These are phyloP conservation scores for Pelusios castaneus DNA, from an alignment of 2,113 vertebrate genomes.

Conservation along the genomic window DNA sequence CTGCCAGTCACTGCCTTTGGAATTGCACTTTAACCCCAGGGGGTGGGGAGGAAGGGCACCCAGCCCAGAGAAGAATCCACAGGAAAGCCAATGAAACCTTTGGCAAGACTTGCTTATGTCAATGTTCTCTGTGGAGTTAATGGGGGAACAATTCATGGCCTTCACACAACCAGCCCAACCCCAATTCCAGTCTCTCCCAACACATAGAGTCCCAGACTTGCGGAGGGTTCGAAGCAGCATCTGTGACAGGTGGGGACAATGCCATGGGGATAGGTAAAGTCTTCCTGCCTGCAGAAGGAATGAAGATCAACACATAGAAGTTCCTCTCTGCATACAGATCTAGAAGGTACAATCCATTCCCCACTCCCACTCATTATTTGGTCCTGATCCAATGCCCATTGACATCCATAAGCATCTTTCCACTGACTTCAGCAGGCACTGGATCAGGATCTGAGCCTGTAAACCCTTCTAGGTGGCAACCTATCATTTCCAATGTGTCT, in stretches of 20 bases:
- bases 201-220: background rate
- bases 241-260: background rate
- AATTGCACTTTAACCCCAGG: background rate
- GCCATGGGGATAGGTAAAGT: background rate
- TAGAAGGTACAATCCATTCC: background rate
- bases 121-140: background rate
- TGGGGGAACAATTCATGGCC: background rate
- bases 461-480: background rate
- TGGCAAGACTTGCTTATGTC: background rate
- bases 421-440: background rate
- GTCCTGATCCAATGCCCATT: background rate
- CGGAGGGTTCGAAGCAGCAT: background rate
- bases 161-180: background rate
- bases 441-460: background rate
- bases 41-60: background rate
- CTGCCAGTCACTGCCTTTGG: background rate
- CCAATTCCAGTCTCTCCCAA: background rate
- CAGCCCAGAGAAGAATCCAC: background rate
- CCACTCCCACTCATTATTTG: background rate
- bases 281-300: background rate
- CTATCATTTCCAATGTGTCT: background rate
- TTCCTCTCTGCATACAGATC: background rate
- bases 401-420: background rate
- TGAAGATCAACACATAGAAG: background rate
- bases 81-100: background rate